phyloP scores from a whole-genome alignment of 2,113 vertebrate species.

The Epinephelus lanceolatus region DNA sequence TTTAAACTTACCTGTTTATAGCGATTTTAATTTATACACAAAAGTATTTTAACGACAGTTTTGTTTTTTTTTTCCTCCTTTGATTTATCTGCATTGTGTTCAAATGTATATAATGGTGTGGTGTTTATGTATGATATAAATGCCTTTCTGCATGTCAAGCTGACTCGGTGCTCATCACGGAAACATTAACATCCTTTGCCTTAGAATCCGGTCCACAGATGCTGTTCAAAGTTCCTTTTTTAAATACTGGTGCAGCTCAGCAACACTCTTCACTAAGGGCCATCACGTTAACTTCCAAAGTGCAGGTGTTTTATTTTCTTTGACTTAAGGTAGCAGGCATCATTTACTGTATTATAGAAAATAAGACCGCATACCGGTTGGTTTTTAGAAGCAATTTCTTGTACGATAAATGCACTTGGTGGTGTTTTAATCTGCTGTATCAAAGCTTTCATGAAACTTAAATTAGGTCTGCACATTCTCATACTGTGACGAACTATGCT shows the following conservation, averaged over 20 bases:
- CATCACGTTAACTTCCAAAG: background rate
- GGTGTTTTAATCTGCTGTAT: background rate
- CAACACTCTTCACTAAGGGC: background rate
- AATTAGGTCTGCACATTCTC: slow-evolving; percentile 8
- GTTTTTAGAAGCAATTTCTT: background rate
- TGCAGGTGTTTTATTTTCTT: background rate
- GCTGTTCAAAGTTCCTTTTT: background rate
- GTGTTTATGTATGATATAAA: slow-evolving; percentile 15
- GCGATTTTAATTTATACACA: background rate
- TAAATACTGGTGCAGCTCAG: background rate
- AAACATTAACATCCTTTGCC: slow-evolving; percentile 42
- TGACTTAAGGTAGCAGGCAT: background rate
- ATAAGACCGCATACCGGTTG: background rate
- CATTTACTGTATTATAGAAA: slow-evolving; percentile 12
- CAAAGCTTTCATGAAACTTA: background rate
- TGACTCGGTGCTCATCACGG: slow-evolving; percentile 14
- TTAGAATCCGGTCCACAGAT: slow-evolving; percentile 36
- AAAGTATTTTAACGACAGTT: background rate
- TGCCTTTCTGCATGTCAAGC: slow-evolving; percentile 44
- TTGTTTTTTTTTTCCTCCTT: background rate
- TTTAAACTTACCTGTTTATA: background rate
- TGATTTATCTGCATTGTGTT: background rate
- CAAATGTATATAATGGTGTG: slow-evolving; percentile 25
- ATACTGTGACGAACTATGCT: background rate
- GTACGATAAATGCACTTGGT: background rate